Base-by-base conservation (phyloP, 1,140 invertebrate genomes). In the Musca domestica region DNA sequence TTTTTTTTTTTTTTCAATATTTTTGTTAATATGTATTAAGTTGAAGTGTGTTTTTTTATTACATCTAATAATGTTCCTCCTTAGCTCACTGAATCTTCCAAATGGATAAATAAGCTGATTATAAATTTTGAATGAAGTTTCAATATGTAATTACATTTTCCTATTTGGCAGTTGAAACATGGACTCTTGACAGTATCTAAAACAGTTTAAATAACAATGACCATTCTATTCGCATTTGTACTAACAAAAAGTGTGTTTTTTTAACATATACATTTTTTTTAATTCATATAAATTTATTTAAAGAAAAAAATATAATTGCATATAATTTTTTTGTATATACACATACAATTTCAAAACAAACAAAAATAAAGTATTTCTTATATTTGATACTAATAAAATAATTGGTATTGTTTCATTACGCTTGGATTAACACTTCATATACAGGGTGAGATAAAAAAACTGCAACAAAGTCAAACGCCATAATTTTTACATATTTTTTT, bases 321-420 rank as follows among this genome's bases (percentile, higher is more conserved):
- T 25, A 49, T 49, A 65, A 66, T 22, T 65, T 25, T 66, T 67
- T 67, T 67, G 52, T 67, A 58, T 58, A 67, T 67, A 67, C 30
- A 58, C n/a, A 30, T 46, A 61, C 27, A 61, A 34, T 41, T 17
- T 23, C 30, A 48, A 52, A 51, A 66, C 22, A 67, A 56, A 67
- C 27, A 25, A 10, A 58, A 58, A 58, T 67, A 67, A 56, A 67
- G 51, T 41, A 66, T 67, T 66, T 67, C 66, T 41, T 67, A 67
- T 67, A 67, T 67, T 67, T 67, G 54, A 67, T 67, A 67, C 66
- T 54, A 67, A 15, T 48, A 23, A 66, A 66, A 34, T 66, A 22
- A 63, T 30, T n/a, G 20, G 15, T 14, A 58, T 58, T 22, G 5
- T 25, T 2, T n/a, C 4, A 3, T 0, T 22, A 20, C 23, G 5